Base-by-base conservation (phyloP, 1,140 invertebrate genomes). In the Pseudomyrmex sp. region DNA sequence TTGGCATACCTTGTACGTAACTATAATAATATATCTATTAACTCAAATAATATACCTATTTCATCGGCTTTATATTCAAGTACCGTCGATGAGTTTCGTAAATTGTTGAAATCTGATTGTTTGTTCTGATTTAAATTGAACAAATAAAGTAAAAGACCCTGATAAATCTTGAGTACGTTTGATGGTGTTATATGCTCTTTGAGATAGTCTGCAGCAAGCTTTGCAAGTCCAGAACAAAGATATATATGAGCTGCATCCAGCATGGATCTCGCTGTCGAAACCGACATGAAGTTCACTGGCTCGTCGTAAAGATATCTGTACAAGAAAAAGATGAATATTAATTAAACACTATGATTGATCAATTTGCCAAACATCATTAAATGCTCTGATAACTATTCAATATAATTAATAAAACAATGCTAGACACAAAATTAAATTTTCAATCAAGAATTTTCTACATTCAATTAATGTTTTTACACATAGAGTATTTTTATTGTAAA, bases 191-290 rank as follows among this genome's bases (percentile, higher is more conserved):
- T 82, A 79, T 95, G 94, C 2, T 88, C 86, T 18, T 95, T 95
- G 1, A 97, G 93, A 70, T 96, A 96, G 9, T 94, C 91, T 2
- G 96, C 95, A 73, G 96, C 97, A 12, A 95, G 91, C 63, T 95
- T 92, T 15, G 96, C 95, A 10, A 97, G 93, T 48, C 95, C 95
- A 1, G 95, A 94, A 76, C 96, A 96, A 4, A 96, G 92, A 85
- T 97, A 97, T 82, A 96, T 96, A 88, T 97, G 96, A 7, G 96
- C 96, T 1, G 96, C 96, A 87, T 96, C 95, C 0, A 97, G 94
- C 0, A 96, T 96, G 8, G 94, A 94, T 18, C 97, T 92, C 10
- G 96, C 96, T 0, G 96, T 96, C 1, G 93, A 93, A 1, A 96
- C 95, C 0, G 96, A 96, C 70, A 96, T 95, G 44, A 97, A 94